phyloP scores from a whole-genome alignment of 2,888 invertebrate genomes.

The Limnephilus marmoratus region DNA sequence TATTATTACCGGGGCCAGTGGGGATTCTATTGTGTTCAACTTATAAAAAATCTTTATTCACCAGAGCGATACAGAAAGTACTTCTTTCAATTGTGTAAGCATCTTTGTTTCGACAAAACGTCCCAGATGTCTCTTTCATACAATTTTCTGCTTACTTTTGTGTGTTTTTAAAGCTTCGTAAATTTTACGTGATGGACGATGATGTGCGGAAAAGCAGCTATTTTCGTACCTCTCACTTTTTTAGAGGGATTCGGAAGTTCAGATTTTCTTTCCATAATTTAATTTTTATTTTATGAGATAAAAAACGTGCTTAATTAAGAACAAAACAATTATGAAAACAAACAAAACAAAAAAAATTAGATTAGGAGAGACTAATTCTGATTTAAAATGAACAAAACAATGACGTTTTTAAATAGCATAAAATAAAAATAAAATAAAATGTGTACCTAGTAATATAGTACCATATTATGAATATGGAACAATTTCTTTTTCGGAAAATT shows the following conservation, averaged over 20 bases:
- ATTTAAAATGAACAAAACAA: too few relatives aligned
- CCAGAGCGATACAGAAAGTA: neutral
- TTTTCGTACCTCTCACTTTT: neutral
- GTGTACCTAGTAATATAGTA: too few relatives aligned
- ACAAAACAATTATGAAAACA: too few relatives aligned
- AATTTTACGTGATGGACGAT: neutral
- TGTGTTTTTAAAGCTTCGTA: neutral
- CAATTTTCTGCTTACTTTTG: neutral
- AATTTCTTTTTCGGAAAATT: too few relatives aligned
- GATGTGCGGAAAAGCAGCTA: neutral
- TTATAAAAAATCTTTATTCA: neutral
- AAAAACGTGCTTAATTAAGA: too few relatives aligned
- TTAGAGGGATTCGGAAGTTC: neutral
- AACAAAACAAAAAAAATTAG: too few relatives aligned
- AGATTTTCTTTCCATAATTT: too few relatives aligned
- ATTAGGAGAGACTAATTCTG: too few relatives aligned
- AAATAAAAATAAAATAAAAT: too few relatives aligned
- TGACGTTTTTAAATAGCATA: too few relatives aligned
- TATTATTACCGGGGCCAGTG: neutral
- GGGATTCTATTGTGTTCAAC: neutral
- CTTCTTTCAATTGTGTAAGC: neutral
- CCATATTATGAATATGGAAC: too few relatives aligned
- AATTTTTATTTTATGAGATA: too few relatives aligned
- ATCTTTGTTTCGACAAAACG: neutral
- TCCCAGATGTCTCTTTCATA: neutral